phyloP scores from a whole-genome alignment of 2,113 vertebrate species.

The Narcine bancroftii region DNA sequence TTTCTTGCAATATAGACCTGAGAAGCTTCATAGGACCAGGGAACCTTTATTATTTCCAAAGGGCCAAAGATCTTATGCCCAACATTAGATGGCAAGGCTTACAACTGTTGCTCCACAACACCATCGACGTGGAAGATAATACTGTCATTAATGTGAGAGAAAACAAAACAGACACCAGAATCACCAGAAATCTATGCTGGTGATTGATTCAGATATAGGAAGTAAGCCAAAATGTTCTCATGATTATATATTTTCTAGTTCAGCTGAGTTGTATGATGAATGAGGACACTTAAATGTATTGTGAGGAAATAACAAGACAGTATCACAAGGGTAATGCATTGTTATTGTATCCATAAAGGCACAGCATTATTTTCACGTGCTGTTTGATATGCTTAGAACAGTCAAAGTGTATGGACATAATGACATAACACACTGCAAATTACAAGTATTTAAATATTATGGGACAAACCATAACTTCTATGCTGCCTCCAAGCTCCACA shows the following conservation, averaged over 20 bases:
- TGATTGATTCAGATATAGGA: neutral
- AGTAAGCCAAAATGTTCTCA: neutral
- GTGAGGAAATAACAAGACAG: neutral
- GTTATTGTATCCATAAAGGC: neutral
- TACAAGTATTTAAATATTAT: neutral
- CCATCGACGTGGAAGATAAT: neutral
- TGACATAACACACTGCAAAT: neutral
- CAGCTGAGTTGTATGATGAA: neutral
- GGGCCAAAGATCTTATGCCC: neutral
- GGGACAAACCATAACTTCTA: neutral
- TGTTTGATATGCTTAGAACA: neutral
- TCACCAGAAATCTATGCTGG: neutral
- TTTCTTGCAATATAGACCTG: neutral
- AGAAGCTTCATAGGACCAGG: neutral
- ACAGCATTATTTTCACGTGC: neutral
- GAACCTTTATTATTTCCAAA: neutral
- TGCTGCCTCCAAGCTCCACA: slow-evolving; percentile 1
- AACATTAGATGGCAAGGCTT: no score
- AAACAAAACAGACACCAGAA: no score
- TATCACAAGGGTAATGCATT: no score
- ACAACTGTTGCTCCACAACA: neutral
- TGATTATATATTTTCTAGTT: neutral
- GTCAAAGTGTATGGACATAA: neutral
- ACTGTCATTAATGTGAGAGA: neutral
- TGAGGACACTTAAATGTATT: neutral